Evolutionary conservation across 1,140 invertebrate species (phyloP), one percentile per base, ranked within the genome.

Genomic region (Platyscapa corneri): DNA sequence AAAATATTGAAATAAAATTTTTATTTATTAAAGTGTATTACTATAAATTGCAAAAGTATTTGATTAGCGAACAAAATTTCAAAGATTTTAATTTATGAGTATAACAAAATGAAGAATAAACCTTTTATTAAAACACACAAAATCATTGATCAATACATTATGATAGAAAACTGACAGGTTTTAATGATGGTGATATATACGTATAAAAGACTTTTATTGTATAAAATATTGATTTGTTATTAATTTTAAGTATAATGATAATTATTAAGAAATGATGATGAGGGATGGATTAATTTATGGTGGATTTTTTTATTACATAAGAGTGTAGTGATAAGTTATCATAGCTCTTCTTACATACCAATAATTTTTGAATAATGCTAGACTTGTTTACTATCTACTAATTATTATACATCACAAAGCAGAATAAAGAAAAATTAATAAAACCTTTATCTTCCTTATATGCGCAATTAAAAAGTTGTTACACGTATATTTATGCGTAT

Each of bases 251-350:
- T 79, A 39, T 83, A 83, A 86, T 83, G 72, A 83, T 83, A 72
- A 67, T 77, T 70, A 32, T 49, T 70, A 75, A 65, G 23, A n/a
- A 64, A 83, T 83, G 81, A 65, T 83, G 65, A 65, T 76, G 77
- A 77, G 37, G 78, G 56, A 86, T 83, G 84, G 81, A 67, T 83
- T 86, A 86, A 76, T 74, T 77, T n/a, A n/a, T n/a, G n/a, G n/a
- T n/a, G n/a, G n/a, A n/a, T n/a, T n/a, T n/a, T n/a, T 49, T 82
- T 82, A 78, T 84, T 42, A 65, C 65, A 81, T 64, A 85, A 34
- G 56, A 82, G 77, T 67, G 23, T 85, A 85, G 76, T 53, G 42
- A 76, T 76, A 42, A 80, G 79, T 86, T 77, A 86, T 23, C 23
- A 82, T 82, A 86, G 32, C 77, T 18, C 72, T 84, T 78, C 67